Evolutionary conservation across 2,888 invertebrate species (phyloP), one percentile per base, ranked within the genome.

Genomic region (Danaus chrysippus): DNA sequence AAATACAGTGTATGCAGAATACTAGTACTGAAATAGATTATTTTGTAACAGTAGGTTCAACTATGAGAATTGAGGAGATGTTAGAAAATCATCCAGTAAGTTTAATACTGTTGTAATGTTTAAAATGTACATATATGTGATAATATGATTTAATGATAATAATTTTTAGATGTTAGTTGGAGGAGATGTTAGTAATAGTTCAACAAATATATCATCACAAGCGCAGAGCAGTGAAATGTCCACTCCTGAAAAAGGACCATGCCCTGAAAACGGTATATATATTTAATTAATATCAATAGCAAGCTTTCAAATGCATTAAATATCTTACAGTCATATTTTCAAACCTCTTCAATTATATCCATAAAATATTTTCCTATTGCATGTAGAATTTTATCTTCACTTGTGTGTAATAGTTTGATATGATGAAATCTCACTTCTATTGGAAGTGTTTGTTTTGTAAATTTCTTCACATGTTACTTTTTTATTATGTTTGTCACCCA

Each of bases 21-120:
- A 93, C 94, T 42, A 93, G 93, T 53, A 93, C 94, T 73, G 95
- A 95, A 73, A 95, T 96, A 70, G 95, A 96, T 81, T 96, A 95
- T 77, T 93, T 96, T 68, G 96, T 96, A 34, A 94, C 95, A 17
- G 94, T 95, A 57, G 95, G 94, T 17, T 87, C 91, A 11, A 89
- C 89, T 54, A 87, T 85, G 61, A 83, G 90, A 71, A 91, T 91
- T 63, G 91, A 91, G 71, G 91, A 91, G 69, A 88, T 91, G 86
- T 73, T 91, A 73, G 90, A 91, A 78, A 91, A 90, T 75, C 87
- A 89, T 71, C 91, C 90, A 67, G 91, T 91, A 62, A 72, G 85
- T 84, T 70, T 63, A 19, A 13, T 52, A 41, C 19, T 43, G 10
- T 13, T 52, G 11, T 34, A n/a, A 54, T 19, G 44, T 42, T 42